Conservation (phyloP, 2,113 vertebrate genomes). For the Lichenostomus cassidix region DNA sequence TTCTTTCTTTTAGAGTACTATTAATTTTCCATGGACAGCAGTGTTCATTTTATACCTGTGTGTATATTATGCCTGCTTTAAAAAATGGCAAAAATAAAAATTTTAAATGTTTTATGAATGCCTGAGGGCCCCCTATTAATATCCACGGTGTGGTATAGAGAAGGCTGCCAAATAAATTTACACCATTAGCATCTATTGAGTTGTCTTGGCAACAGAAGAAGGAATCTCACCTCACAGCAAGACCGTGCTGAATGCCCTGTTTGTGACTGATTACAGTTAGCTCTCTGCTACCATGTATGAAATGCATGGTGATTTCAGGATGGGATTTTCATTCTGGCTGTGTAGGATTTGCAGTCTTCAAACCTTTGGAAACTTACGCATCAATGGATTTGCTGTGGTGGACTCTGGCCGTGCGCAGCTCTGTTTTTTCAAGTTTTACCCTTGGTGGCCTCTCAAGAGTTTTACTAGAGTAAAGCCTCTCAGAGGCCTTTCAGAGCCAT, state of each 20-base stretch:
- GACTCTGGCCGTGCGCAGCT: not conserved
- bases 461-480: not conserved
- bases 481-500: not conserved
- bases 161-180: slow-evolving; percentile 20
- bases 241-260: not conserved
- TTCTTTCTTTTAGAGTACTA: not conserved
- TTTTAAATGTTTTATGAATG: slow-evolving; percentile 33
- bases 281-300: not conserved
- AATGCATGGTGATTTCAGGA: not conserved
- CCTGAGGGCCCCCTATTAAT: slow-evolving; percentile 8
- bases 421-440: not conserved
- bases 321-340: not conserved
- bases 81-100: slow-evolving; percentile 42
- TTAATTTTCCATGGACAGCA: not conserved
- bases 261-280: not conserved
- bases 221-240: not conserved
- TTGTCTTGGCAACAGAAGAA: slow-evolving; percentile 55
- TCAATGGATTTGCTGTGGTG: not conserved
- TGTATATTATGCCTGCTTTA: not conserved
- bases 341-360: not conserved
- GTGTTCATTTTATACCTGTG: slow-evolving; percentile 1
- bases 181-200: slow-evolving; percentile 11
- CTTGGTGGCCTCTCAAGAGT: not conserved
- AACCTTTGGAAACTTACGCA: not conserved
- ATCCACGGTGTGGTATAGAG: not conserved